A percentile compares a stretch with the other conserved stretches of the same genome.
Conservation (phyloP, 2,113 vertebrate species). For the Oncorhynchus clarkii region DNA sequence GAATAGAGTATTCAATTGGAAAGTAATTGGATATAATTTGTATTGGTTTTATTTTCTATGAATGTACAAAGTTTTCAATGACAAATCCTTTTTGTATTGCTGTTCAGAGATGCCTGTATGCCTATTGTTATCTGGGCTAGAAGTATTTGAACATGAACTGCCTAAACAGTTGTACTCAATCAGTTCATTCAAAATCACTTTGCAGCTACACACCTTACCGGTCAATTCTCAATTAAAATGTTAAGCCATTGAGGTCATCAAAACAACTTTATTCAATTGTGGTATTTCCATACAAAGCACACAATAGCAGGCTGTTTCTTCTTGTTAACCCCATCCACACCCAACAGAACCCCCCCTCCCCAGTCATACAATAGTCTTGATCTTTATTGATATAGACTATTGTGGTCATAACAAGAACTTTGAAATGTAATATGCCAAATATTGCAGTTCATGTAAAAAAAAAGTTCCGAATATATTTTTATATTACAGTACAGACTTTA, state of each 20-base stretch:
- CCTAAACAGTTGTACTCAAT: too few species aligned
- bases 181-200: background rate
- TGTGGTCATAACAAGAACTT: conserved; percentile 60
- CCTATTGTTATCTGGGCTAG: conserved; percentile 3
- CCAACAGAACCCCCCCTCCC: conserved; percentile 31
- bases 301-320: conserved; percentile 61
- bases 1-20: background rate
- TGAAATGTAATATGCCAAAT: conserved; percentile 54
- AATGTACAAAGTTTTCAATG: background rate
- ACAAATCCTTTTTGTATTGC: background rate
- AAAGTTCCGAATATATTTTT: conserved; percentile 64
- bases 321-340: conserved; percentile 52
- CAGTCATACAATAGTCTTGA: conserved; percentile 53
- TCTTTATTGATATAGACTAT: conserved; percentile 35
- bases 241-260: conserved; percentile 72
- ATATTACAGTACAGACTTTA: conserved; percentile 81
- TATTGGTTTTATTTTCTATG: background rate
- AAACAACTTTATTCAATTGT: conserved; percentile 79
- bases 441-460: conserved; percentile 63
- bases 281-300: conserved; percentile 78
- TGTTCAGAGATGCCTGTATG: conserved; percentile 7
- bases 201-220: too few species aligned
- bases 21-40: background rate
- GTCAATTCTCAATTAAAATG: conserved; percentile 58
- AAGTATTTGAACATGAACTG: too few species aligned